Evolutionary conservation across 53 echinoderm and acorn worm genomes (phyloP), one percentile per base, ranked within the genome.

Genomic region (Echinarachnius parma): DNA sequence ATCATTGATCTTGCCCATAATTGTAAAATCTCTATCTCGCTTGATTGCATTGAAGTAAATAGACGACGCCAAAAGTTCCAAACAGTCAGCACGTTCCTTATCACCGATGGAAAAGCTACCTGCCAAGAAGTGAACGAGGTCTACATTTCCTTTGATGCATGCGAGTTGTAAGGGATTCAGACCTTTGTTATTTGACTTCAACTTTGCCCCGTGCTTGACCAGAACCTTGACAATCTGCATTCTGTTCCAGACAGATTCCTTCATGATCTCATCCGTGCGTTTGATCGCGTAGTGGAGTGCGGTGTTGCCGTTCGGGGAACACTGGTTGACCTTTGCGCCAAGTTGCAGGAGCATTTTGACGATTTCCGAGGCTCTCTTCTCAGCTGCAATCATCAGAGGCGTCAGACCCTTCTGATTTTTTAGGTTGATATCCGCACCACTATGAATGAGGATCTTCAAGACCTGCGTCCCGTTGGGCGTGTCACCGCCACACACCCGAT

Each of bases 401-500:
- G 68, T 68, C 21, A 68, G 32, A 11, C 52, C 68, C 14, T 68
- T 68, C 31, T 31, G 9, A 34, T 68, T 68, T 31, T 68, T 68
- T 14, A 68, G 34, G 14, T 68, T 68, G 21, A 68, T 31, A 23
- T 68, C 21, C 5, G 68, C 68, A 18, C 68, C 68, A 33, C 34
- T 19, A 31, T 50, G 68, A 9, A 68, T 30, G 9, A 68, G 52
- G 32, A 68, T 50, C 52, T 50, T 68, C 15, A 50, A 7, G 1
- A 68, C 34, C 52, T 68, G 49, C 3, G 24, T 21, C n/a, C 68
- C 52, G 21, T 68, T 68, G 3, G 68, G 68, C 34, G 68, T 68
- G 21, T 48, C 68, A 22, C 68, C 68, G n/a, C 52, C 68, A 32
- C 68, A 68, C 13, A 50, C 68, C 32, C 68, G 68, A 31, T 68